These are phyloP conservation scores for Paralvinella palmiformis DNA, from an alignment of 1,140 invertebrate species.

Conservation along the genomic window DNA sequence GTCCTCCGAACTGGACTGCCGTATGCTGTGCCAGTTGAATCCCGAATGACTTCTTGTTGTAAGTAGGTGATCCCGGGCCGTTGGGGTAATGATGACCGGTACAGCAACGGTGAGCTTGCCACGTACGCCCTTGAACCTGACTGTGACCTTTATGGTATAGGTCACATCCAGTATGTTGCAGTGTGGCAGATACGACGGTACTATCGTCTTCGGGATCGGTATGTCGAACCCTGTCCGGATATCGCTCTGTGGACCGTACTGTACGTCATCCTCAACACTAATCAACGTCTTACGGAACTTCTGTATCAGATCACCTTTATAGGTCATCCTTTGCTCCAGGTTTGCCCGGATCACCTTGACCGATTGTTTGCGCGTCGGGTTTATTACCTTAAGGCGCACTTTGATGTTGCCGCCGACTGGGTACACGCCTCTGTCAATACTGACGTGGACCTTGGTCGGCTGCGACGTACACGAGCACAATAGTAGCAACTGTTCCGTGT, in stretches of 20 bases:
- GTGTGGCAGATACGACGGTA: conserved; percentile 30
- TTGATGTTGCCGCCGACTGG: neutral
- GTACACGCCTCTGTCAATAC: neutral
- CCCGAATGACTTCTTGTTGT: no score
- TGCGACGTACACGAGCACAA: neutral
- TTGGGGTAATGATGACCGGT: conserved; percentile 35
- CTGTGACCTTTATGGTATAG: conserved; percentile 27
- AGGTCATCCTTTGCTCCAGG: conserved; percentile 16
- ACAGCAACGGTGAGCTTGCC: conserved; percentile 32
- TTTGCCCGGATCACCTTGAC: conserved; percentile 25
- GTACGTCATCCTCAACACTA: conserved; percentile 24
- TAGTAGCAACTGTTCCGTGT: conserved; percentile 1
- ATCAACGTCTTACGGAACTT: conserved; percentile 25
- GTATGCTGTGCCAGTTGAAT: no score
- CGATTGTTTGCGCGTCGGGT: neutral
- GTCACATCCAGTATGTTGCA: conserved; percentile 27
- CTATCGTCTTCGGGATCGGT: conserved; percentile 17
- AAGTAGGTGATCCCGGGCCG: no score
- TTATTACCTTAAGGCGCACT: neutral
- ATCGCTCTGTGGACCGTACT: neutral
- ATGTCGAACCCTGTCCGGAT: neutral
- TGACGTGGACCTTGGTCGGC: neutral
- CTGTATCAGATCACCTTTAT: conserved; percentile 7
- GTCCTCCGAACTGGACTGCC: no score
- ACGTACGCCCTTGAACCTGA: conserved; percentile 30